These are phyloP conservation scores for Arrhamphus sclerolepis DNA, from an alignment of 2,797 vertebrate genomes.

Conservation along the genomic window DNA sequence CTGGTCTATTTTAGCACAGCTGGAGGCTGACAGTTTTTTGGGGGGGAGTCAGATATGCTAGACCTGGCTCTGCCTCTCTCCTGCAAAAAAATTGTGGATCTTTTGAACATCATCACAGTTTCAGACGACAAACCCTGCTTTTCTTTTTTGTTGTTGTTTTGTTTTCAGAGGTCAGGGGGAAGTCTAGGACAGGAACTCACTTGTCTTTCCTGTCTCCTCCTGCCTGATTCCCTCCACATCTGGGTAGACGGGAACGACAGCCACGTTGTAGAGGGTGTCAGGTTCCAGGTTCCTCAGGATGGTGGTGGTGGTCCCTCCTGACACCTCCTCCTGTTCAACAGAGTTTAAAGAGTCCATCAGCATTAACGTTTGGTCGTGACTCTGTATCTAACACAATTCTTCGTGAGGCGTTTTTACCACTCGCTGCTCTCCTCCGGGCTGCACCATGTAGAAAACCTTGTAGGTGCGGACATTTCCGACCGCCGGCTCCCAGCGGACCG, in stretches of 20 bases:
- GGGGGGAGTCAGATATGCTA: too few species aligned
- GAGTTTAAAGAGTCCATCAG: too few species aligned
- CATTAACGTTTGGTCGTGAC: not conserved
- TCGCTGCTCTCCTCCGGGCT: slow-evolving; percentile 82
- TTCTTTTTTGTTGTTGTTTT: too few species aligned
- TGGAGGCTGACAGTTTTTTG: too few species aligned
- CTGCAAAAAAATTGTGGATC: too few species aligned
- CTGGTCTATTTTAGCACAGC: too few species aligned
- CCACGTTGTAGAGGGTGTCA: slow-evolving; percentile 88
- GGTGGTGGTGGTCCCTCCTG: slow-evolving; percentile 88
- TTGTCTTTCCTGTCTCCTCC: slow-evolving; percentile 88
- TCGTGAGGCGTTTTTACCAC: slow-evolving; percentile 74
- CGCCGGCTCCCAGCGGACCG: slow-evolving; percentile 84
- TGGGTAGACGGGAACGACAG: slow-evolving; percentile 89
- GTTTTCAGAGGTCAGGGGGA: too few species aligned
- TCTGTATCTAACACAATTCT: slow-evolving; percentile 18
- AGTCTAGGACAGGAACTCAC: slow-evolving; percentile 78
- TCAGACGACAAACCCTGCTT: too few species aligned
- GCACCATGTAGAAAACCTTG: slow-evolving; percentile 87
- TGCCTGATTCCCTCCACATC: slow-evolving; percentile 90
- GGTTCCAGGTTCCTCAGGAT: slow-evolving; percentile 86
- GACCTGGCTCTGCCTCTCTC: too few species aligned
- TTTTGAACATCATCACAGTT: too few species aligned
- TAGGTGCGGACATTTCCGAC: slow-evolving; percentile 92
- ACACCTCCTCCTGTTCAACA: slow-evolving; percentile 85